A percentile compares a stretch with the other conserved stretches of the same genome.
These are phyloP conservation scores for Conchocele bisecta DNA, from an alignment of 2,888 invertebrate genomes.

Conservation along the genomic window DNA sequence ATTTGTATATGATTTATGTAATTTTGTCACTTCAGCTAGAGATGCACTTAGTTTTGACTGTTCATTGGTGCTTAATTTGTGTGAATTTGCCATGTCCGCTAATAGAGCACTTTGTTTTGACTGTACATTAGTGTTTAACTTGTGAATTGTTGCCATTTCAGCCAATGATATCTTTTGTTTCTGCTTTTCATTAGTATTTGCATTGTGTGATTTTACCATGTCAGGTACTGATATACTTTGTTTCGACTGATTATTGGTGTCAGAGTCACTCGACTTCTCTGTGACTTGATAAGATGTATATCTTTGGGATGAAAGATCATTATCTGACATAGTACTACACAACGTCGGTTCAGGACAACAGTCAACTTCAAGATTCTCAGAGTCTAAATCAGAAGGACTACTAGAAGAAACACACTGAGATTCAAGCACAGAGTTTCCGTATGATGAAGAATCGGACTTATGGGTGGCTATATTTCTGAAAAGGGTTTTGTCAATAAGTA, in stretches of 20 bases:
- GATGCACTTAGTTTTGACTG: slow-evolving; percentile 9
- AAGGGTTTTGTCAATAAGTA: too few relatives aligned
- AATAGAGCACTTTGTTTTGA: background rate
- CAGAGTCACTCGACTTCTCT: too few relatives aligned
- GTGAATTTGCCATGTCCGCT: background rate
- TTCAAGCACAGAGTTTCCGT: background rate
- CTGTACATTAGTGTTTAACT: background rate
- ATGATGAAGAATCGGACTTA: background rate
- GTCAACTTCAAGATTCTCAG: too few relatives aligned
- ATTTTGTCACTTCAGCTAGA: slow-evolving; percentile 21
- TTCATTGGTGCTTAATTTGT: background rate
- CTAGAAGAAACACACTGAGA: background rate
- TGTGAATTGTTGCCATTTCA: slow-evolving; percentile 8
- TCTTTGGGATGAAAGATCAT: too few relatives aligned
- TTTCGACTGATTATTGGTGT: too few relatives aligned
- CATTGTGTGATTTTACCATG: too few relatives aligned
- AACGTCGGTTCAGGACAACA: too few relatives aligned
- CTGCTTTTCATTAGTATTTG: background rate
- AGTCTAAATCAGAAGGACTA: background rate
- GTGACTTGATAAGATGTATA: too few relatives aligned
- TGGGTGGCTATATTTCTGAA: too few relatives aligned
- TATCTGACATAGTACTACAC: too few relatives aligned
- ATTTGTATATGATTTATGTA: background rate
- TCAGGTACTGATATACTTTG: too few relatives aligned
- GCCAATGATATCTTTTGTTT: background rate